Conservation (phyloP, 2,797 vertebrate species). For the Natrix natrix region DNA sequence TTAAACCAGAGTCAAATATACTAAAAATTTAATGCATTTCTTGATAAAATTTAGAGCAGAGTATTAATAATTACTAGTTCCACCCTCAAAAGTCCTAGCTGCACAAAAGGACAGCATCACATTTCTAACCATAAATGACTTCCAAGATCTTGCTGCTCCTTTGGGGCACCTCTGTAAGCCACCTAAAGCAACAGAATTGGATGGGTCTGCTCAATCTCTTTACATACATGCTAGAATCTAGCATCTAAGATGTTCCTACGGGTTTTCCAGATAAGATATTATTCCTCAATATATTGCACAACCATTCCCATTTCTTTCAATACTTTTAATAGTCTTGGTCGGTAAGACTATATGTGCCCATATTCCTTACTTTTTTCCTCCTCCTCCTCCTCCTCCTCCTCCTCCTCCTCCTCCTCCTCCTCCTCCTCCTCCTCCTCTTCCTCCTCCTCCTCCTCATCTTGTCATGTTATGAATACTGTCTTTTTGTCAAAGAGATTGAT, state of each 20-base stretch:
- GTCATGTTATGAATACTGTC: not conserved
- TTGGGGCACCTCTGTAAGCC: not conserved
- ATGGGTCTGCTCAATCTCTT: not conserved
- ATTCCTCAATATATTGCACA: not conserved
- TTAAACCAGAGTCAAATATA: not conserved
- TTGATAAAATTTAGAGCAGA: not conserved
- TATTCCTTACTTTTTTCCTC: not conserved
- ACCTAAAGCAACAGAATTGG: not conserved
- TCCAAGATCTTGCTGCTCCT: not conserved
- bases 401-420: not conserved
- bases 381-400: too few species aligned
- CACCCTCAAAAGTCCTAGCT: not conserved
- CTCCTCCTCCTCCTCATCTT: not conserved
- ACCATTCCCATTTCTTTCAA: not conserved
- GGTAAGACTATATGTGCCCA: not conserved
- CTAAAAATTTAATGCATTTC: not conserved
- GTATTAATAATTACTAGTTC: not conserved
- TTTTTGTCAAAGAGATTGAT: not conserved
- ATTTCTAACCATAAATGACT: not conserved
- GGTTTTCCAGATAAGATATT: not conserved
- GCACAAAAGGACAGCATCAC: not conserved
- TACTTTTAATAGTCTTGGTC: not conserved
- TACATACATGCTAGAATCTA: not conserved
- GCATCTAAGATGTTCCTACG: not conserved
- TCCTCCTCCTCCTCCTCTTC: not conserved